phyloP scores from a whole-genome alignment of 2,888 invertebrate genomes.

The Eupithecia abbreviata region DNA sequence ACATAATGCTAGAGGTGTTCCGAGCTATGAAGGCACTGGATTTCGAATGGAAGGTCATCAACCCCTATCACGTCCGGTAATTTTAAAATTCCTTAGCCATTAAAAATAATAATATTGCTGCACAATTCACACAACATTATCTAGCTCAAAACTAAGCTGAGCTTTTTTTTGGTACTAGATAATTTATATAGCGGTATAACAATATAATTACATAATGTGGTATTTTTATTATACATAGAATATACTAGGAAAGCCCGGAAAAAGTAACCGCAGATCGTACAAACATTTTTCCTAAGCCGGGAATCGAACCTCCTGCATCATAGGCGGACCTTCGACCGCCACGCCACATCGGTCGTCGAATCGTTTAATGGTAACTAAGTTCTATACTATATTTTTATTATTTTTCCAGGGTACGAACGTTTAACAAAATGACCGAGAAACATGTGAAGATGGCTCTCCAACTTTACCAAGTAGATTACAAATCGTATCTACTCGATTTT shows the following conservation, averaged over 20 bases:
- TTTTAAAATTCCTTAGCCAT: neutral
- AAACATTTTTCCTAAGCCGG: too few species aligned
- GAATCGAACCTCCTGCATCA: too few species aligned
- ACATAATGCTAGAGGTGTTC: slow-evolving; percentile 99
- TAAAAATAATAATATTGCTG: neutral
- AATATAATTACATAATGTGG: too few species aligned
- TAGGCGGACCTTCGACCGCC: too few species aligned
- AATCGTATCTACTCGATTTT: slow-evolving; percentile 98
- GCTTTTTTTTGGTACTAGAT: too few species aligned
- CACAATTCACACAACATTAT: too few species aligned
- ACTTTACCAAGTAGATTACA: slow-evolving; percentile 99
- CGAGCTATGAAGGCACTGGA: slow-evolving; percentile 99
- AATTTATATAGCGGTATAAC: too few species aligned
- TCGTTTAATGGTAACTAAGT: neutral
- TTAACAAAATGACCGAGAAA: slow-evolving; percentile 91
- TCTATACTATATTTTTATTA: slow-evolving; percentile 1
- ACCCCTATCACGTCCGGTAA: slow-evolving; percentile 95
- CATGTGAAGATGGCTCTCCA: slow-evolving; percentile 99
- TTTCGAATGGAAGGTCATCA: slow-evolving; percentile 99
- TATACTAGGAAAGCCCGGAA: too few species aligned
- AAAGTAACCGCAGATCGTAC: too few species aligned
- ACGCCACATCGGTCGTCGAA: too few species aligned
- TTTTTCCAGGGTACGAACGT: slow-evolving; percentile 90
- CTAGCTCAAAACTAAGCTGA: too few species aligned
- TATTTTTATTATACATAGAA: too few species aligned